Base-by-base conservation (phyloP, 2,888 invertebrate genomes). In the Cheilosia vulpina region DNA sequence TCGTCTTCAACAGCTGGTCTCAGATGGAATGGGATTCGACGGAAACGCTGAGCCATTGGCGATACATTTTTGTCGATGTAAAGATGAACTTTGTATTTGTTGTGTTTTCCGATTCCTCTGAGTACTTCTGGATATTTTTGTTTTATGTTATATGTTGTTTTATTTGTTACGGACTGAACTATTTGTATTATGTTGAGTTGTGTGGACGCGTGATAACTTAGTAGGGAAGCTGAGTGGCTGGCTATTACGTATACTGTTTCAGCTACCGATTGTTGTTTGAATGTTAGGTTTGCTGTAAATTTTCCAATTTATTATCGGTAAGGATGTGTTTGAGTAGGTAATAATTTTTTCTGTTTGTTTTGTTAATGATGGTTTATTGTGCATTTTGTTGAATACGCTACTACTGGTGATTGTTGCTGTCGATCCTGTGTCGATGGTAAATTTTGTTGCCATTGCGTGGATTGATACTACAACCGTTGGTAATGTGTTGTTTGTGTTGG, bases 1-100 rank as follows among this genome's bases (percentile, higher is more conserved):
- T 71, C 71, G 41, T 60, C 71, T 71, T 71, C 38, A 50, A 71
- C 58, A 17, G 57, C 21, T 38, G 45, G 47, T 50, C 50, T 34
- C 7, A 60, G 34, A 47, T 71, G 71, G 13, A 71, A 58, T 4
- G 71, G 58, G 41, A 58, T 71, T 9, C 50, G 31, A 41, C 71
- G 71, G 41, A 71, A 71, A 11, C 68, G 55, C n/a, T 68, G 55
- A 38, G 11, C 34, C 11, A 11, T 3, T 66, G 53, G 41, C 17
- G 50, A 38, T 21, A 65, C 34, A 34, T 65, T 34, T 47, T 65
- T 52, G 50, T 65, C 27, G 17, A 57, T 57, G 13, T 31, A 34
- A 9, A 34, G 57, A 34, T 57, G 38, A 17, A 57, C 57, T 57
- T 57, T 31, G 15, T 57, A 9, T 38, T 57, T 34, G 11, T 34